These are phyloP conservation scores for Desmophyllum pertusum DNA, from an alignment of 92 coral and sea anemone species.

Conservation along the genomic window DNA sequence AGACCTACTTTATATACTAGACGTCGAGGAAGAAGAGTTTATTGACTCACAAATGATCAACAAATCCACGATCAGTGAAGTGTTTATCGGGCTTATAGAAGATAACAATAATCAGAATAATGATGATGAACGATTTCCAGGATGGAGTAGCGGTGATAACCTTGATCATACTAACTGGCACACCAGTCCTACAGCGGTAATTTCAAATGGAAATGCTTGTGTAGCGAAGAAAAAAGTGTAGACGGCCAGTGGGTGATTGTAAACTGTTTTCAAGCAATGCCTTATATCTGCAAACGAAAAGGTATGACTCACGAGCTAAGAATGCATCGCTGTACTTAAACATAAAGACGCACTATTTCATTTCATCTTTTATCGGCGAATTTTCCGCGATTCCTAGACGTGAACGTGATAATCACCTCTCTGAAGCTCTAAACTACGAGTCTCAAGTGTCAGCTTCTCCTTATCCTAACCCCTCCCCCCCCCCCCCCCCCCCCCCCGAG, in stretches of 20 bases:
- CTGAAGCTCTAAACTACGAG: no score
- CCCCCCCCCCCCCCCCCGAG: no score
- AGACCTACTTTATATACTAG: slow-evolving; percentile 12
- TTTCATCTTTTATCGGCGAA: no score
- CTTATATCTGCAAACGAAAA: slow-evolving; percentile 45
- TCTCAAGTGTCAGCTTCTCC: no score
- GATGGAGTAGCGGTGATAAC: slow-evolving; percentile 8
- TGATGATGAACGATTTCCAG: background rate
- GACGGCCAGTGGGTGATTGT: slow-evolving; percentile 39
- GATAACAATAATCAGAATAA: no score
- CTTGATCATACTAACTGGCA: slow-evolving; percentile 25
- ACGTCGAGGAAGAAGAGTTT: slow-evolving; percentile 22
- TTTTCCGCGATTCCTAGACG: no score
- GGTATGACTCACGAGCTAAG: no score
- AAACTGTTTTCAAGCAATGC: slow-evolving; percentile 7
- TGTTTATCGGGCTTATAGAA: slow-evolving; percentile 8
- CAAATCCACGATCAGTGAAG: background rate
- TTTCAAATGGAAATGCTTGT: slow-evolving; percentile 27
- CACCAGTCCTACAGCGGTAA: background rate
- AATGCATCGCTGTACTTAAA: no score
- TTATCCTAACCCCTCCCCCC: no score
- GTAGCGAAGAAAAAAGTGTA: slow-evolving; percentile 17
- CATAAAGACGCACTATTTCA: no score
- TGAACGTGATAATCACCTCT: no score
- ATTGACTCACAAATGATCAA: slow-evolving; percentile 2